Base-by-base conservation (phyloP, 30 jellyfish, hydroid and myxozoan species). In the Phacellophora camtschatica region DNA sequence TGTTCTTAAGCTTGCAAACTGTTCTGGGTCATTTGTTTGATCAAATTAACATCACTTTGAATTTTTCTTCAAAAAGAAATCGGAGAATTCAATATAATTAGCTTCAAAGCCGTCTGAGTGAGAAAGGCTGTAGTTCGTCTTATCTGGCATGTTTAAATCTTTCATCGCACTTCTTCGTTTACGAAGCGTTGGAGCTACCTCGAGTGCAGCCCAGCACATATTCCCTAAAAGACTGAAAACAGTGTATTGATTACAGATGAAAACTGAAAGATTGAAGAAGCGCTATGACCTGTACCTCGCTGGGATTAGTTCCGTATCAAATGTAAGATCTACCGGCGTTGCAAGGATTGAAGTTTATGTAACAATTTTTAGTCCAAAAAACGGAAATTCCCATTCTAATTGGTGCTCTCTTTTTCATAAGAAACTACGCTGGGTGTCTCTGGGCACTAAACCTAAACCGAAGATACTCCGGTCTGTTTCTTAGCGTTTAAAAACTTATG, bases 181-280 rank as follows among this genome's bases (percentile, higher is more conserved):
- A 65, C 53, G 74, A 37, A 36, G 37, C 74, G 45, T 56, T 33
- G 39, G 65, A 22, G n/a, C n/a, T 56, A 6, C 22, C 29, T 16
- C 15, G 24, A 42, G 33, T 24, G 29, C 74, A 23, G 32, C 59
- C 39, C 63, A 37, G 54, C 74, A 74, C 86, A 74, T 72, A 50
- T 42, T 53, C 28, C 41, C 3, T 32, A 67, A 19, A 48, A 72
- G 22, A 11, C 24, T 62, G 49, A 43, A 72, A 72, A 51, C 86
- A 53, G 64, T 12, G 74, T 72, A 72, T 72, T 74, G 25, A 29
- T 72, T 72, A 28, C 86, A 18, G n/a, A 11, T 41, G 10, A 22
- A 50, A 20, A 74, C 8, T 72, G 86, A 72, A 51, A 72, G 86
- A 72, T 72, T 56, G 55, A 42, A 72, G 65, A 72, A 72, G 74